Evolutionary conservation across 2,888 invertebrate species (phyloP).

Genomic region (Byasa hedistus): DNA sequence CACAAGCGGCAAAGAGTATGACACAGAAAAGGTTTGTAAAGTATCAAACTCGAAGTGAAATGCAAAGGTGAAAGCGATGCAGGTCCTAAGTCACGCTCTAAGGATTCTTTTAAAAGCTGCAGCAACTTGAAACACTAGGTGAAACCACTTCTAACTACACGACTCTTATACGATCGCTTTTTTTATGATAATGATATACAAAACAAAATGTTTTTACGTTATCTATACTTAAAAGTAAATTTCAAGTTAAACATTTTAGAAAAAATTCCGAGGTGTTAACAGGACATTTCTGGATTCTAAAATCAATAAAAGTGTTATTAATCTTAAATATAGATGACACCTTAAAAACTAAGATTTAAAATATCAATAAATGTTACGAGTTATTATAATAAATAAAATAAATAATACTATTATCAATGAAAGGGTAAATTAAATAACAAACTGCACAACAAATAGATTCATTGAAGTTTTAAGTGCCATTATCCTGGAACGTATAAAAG

Average conservation of each 20-base stretch:
- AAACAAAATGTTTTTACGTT: background rate
- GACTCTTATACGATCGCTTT: conserved; percentile 17
- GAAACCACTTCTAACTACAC: conserved; percentile 14
- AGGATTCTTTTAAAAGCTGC: conserved; percentile 36
- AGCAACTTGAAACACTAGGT: conserved; percentile 26
- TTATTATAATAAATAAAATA: background rate
- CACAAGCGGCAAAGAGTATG: conserved; percentile 32
- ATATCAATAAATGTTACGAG: background rate
- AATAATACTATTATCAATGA: background rate
- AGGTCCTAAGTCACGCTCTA: conserved; percentile 43
- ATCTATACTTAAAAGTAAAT: background rate
- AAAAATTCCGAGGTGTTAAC: background rate
- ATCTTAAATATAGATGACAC: no score
- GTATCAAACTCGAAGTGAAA: conserved; percentile 30
- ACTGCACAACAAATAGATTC: conserved; percentile 25
- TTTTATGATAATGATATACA: background rate
- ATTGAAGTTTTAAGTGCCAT: conserved; percentile 30
- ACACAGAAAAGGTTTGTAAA: conserved; percentile 29
- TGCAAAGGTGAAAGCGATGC: conserved; percentile 37
- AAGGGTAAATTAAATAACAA: conserved; percentile 15
- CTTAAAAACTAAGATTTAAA: background rate
- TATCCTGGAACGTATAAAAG: conserved; percentile 3
- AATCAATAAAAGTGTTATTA: no score
- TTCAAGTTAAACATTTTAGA: background rate
- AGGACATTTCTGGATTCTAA: background rate